Evolutionary conservation across 2,797 vertebrate species (phyloP).

Genomic region (Antrozous pallidus): DNA sequence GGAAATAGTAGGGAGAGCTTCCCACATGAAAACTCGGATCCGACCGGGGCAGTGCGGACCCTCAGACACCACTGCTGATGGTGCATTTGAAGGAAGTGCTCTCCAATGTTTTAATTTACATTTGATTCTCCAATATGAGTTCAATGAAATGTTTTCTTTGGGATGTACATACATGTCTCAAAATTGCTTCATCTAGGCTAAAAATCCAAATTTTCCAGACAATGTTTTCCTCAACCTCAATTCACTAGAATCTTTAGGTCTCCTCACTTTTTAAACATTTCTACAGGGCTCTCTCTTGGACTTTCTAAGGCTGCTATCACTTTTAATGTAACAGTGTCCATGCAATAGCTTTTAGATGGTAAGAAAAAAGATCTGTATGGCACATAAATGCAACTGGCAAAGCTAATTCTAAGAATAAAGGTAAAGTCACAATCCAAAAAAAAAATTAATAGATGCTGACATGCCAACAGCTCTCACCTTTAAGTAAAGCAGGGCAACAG

Average conservation of each 20-base stretch:
- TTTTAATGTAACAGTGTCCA: background rate
- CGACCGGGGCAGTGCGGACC: too few relatives aligned
- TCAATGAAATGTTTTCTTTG: background rate
- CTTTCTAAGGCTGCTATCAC: background rate
- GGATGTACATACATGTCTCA: background rate
- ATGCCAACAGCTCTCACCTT: background rate
- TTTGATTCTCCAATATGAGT: background rate
- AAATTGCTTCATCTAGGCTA: background rate
- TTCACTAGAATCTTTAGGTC: background rate
- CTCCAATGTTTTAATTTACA: background rate
- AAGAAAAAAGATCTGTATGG: background rate
- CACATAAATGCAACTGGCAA: background rate
- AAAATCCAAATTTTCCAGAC: background rate
- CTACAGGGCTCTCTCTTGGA: background rate
- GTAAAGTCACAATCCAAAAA: background rate
- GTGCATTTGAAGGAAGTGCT: rapidly evolving
- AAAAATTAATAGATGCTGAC: background rate
- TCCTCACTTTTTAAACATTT: background rate
- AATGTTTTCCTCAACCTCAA: background rate
- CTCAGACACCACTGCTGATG: rapidly evolving
- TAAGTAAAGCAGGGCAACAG: background rate
- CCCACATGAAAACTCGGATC: background rate
- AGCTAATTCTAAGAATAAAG: conserved; percentile 25
- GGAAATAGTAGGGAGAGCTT: background rate
- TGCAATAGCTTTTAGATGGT: background rate